Evolutionary conservation across 2,797 vertebrate species (phyloP).

Genomic region (Molossus alvarezi): DNA sequence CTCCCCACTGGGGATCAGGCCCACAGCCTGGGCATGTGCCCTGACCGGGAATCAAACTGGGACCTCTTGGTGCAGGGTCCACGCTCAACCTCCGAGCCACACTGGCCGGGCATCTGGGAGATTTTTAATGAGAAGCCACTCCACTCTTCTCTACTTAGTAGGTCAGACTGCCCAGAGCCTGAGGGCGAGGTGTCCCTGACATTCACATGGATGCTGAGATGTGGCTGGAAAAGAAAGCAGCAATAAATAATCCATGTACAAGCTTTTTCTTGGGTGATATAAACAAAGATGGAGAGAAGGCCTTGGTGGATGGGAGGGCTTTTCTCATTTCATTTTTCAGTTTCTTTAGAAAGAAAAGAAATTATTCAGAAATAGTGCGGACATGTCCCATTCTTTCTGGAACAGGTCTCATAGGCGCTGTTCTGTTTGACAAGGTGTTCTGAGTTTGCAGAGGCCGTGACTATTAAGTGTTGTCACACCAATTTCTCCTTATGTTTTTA

Average conservation of each 20-base stretch:
- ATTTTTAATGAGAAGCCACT: background rate
- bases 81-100: too few relatives aligned
- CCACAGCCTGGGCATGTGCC: too few relatives aligned
- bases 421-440: background rate
- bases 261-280: background rate
- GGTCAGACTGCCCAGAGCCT: background rate
- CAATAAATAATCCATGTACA: background rate
- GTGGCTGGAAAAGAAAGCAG: background rate
- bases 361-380: constrained; percentile 50
- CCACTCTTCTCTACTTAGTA: background rate
- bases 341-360: constrained; percentile 53
- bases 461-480: background rate
- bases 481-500: constrained; percentile 1
- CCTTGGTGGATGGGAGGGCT: background rate
- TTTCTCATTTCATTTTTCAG: background rate
- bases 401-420: background rate
- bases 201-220: background rate
- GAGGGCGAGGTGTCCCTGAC: background rate
- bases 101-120: too few relatives aligned
- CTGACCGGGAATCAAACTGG: too few relatives aligned
- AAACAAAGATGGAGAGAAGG: constrained; percentile 2
- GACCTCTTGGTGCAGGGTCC: too few relatives aligned
- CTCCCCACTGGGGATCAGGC: too few relatives aligned
- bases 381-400: constrained; percentile 1
- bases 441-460: background rate